A percentile compares a stretch with the other conserved stretches of the same genome.
Conservation (phyloP, 2,888 invertebrate genomes). For the Cryptosula pallasiana region DNA sequence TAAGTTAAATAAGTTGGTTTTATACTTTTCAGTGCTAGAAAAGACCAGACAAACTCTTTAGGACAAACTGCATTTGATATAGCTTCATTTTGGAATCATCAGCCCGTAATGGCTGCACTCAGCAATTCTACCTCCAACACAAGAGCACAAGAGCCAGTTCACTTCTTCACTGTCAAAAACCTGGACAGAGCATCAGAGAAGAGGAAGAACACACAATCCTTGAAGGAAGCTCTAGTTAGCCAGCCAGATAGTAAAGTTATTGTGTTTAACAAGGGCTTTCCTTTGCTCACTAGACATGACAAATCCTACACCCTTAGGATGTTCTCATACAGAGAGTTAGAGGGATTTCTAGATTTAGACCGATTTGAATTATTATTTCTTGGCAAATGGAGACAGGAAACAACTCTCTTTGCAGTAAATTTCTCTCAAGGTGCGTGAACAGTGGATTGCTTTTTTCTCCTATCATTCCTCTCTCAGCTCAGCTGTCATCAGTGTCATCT, state of each 20-base stretch:
- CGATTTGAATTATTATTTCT: constrained; percentile 39
- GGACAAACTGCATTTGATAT: constrained; percentile 51
- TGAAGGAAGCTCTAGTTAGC: constrained; percentile 29
- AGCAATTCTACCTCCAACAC: constrained; percentile 10
- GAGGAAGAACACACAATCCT: constrained; percentile 43
- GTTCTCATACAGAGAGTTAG: constrained; percentile 27
- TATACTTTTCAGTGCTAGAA: constrained; percentile 41
- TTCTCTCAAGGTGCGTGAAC: background rate
- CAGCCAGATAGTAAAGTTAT: background rate
- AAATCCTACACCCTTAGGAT: background rate
- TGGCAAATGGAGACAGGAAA: constrained; percentile 29
- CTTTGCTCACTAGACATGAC: constrained; percentile 26
- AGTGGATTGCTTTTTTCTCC: background rate
- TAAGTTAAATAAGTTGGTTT: too few relatives aligned
- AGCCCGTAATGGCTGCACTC: constrained; percentile 34
- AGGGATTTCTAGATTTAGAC: constrained; percentile 31
- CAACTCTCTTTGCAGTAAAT: background rate
- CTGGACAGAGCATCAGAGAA: constrained; percentile 44
- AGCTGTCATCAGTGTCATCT: too few relatives aligned
- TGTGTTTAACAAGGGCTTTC: constrained; percentile 24
- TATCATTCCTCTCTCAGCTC: background rate
- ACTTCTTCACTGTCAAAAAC: constrained; percentile 43
- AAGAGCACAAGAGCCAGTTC: constrained; percentile 31
- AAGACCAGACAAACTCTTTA: constrained; percentile 38
- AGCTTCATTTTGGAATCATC: constrained; percentile 48